Base-by-base conservation (phyloP, 2,888 invertebrate genomes). In the Nemoura dubitans region DNA sequence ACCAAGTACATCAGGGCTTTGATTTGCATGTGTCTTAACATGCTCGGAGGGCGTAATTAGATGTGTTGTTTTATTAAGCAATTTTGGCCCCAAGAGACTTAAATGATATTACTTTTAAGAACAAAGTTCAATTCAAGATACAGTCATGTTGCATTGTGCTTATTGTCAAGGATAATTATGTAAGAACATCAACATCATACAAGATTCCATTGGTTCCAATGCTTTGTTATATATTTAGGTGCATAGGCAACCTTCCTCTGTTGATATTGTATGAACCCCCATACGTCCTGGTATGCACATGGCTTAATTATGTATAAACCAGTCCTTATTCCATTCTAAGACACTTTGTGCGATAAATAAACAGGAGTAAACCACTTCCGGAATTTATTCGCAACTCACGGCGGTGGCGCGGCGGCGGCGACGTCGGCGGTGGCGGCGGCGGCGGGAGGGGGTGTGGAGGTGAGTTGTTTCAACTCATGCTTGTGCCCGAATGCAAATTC, bases 301-400 rank as follows among this genome's bases (percentile, higher is more conserved):
- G 59, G 59, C 59, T 59, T 59, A 59, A 59, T 59, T 59, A 59
- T 59, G 59, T 59, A 59, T 59, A 59, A 59, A 59, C 59, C 59
- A 59, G 59, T 59, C 59, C 59, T 59, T 59, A 59, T 59, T 59
- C 59, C 59, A 59, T 59, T 59, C 59, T 59, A 59, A 59, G 59
- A 59, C 59, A 59, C 59, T 59, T 59, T 10, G 59, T 59, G 59
- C 59, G 59, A 59, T 59, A 59, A 59, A 59, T 59, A 59, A 59
- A 59, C 59, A 59, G 59, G 59, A 59, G 59, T 59, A 59, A 59
- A 59, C 59, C 59, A 59, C 59, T 59, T 59, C 59, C 59, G 59
- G 59, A 59, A 59, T 59, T 59, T 59, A 59, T 59, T 59, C 21
- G 59, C 59, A 59, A 59, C 59, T 59, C 16, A 21, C 59, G 59